phyloP scores from a whole-genome alignment of 2,797 vertebrate genomes.

The Hoplostethus mediterraneus region DNA sequence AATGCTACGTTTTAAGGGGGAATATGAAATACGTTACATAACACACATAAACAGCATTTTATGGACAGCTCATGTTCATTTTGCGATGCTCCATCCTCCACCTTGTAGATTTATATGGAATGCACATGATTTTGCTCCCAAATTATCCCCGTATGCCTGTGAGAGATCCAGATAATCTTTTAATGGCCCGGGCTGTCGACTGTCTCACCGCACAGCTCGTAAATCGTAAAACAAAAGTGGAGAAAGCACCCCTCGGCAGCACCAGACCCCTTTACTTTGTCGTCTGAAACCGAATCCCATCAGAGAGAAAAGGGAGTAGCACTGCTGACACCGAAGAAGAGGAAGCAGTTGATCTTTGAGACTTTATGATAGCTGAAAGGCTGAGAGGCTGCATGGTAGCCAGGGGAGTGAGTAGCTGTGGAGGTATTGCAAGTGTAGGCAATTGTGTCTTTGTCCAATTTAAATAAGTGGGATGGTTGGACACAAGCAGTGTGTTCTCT shows the following conservation, averaged over 20 bases:
- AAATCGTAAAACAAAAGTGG: slow-evolving; percentile 50
- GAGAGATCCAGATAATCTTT: slow-evolving; percentile 74
- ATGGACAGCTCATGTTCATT: slow-evolving; percentile 10
- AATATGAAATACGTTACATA: slow-evolving; percentile 15
- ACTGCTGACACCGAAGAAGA: slow-evolving; percentile 10
- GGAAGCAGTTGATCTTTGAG: not conserved
- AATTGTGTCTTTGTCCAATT: not conserved
- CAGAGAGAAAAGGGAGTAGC: slow-evolving; percentile 36
- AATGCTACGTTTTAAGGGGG: slow-evolving; percentile 21
- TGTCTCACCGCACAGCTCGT: slow-evolving; percentile 63
- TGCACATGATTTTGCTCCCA: slow-evolving; percentile 62
- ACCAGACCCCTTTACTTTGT: slow-evolving; percentile 30
- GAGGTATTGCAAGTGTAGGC: not conserved
- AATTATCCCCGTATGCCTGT: slow-evolving; percentile 60
- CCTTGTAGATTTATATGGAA: slow-evolving; percentile 64
- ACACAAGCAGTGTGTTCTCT: not conserved
- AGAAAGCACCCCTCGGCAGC: slow-evolving; percentile 41
- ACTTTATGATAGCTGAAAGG: slow-evolving; percentile 2
- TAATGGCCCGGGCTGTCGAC: slow-evolving; percentile 69
- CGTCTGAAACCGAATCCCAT: slow-evolving; percentile 48
- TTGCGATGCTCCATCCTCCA: slow-evolving; percentile 32
- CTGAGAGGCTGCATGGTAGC: not conserved
- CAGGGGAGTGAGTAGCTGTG: not conserved
- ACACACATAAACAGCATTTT: slow-evolving; percentile 14
- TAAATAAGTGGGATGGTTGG: not conserved